phyloP scores from a whole-genome alignment of 2,888 invertebrate genomes.

The Cerceris ruficornis region DNA sequence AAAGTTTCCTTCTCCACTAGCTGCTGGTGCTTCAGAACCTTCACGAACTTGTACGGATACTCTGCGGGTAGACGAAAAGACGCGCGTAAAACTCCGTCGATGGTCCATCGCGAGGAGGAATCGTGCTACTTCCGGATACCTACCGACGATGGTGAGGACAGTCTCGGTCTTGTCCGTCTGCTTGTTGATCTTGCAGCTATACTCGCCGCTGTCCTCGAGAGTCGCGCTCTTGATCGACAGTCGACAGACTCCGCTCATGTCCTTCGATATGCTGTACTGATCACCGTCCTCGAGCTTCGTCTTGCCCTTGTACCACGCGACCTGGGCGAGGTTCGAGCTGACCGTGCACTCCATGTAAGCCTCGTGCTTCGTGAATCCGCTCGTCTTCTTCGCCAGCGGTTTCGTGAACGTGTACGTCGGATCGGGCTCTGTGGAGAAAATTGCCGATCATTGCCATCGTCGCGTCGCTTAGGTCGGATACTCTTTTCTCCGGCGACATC shows the following conservation, averaged over 20 bases:
- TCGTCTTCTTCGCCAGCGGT: constrained; percentile 92
- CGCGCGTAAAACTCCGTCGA: not conserved
- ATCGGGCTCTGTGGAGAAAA: constrained; percentile 90
- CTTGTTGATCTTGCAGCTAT: constrained; percentile 93
- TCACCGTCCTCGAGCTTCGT: constrained; percentile 90
- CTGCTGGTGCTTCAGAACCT: constrained; percentile 96
- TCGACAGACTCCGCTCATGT: constrained; percentile 94
- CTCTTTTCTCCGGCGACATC: no score
- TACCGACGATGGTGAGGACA: constrained; percentile 90
- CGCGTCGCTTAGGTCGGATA: no score
- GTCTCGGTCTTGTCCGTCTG: constrained; percentile 94
- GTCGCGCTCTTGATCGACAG: constrained; percentile 92
- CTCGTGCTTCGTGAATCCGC: constrained; percentile 96
- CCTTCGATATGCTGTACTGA: constrained; percentile 94
- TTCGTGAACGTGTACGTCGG: constrained; percentile 96
- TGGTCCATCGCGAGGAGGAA: not conserved
- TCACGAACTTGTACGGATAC: constrained; percentile 96
- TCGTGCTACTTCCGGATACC: constrained; percentile 69
- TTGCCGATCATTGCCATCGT: not conserved
- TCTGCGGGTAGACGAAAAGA: constrained; percentile 83
- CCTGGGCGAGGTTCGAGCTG: constrained; percentile 95
- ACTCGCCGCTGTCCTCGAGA: constrained; percentile 94
- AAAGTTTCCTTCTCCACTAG: constrained; percentile 96
- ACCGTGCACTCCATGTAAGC: constrained; percentile 95
- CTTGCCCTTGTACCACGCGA: constrained; percentile 96